A percentile compares a stretch with the other conserved stretches of the same genome.
phyloP scores from a whole-genome alignment of 2,113 vertebrate species.

The Podiceps cristatus region DNA sequence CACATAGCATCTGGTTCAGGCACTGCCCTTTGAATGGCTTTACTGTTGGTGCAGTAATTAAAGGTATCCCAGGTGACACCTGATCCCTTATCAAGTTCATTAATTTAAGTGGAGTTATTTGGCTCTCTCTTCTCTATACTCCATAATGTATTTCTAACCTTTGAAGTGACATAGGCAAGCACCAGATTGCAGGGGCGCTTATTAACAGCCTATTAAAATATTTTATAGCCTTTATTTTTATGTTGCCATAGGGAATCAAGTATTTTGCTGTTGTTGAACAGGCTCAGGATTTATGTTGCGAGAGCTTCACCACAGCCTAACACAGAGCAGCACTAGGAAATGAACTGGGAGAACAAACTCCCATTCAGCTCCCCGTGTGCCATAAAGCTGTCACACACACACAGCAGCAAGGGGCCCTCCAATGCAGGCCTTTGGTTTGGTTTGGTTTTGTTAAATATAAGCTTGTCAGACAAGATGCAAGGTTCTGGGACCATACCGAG shows the following conservation, averaged over 20 bases:
- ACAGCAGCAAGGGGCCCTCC: slow-evolving; percentile 30
- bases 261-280: slow-evolving; percentile 51
- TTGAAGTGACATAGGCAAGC: slow-evolving; percentile 69
- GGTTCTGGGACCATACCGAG: neutral
- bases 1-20: slow-evolving; percentile 44
- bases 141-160: slow-evolving; percentile 70
- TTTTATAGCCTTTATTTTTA: slow-evolving; percentile 69
- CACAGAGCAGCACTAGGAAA: slow-evolving; percentile 7
- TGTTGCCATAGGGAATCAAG: slow-evolving; percentile 28
- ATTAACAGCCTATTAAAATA: slow-evolving; percentile 73
- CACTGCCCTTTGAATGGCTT: slow-evolving; percentile 56
- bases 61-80: slow-evolving; percentile 66
- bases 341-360: slow-evolving; percentile 56
- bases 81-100: slow-evolving; percentile 70
- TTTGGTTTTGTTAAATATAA: neutral
- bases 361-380: neutral
- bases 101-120: slow-evolving; percentile 68
- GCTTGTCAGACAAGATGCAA: neutral
- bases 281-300: slow-evolving; percentile 52
- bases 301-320: slow-evolving; percentile 27
- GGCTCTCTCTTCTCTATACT: slow-evolving; percentile 48
- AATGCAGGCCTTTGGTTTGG: neutral
- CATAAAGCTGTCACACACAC: slow-evolving; percentile 5
- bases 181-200: slow-evolving; percentile 41
- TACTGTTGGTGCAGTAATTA: slow-evolving; percentile 70